Percentiles rank a stretch among this genome's conserved stretches.
These are phyloP conservation scores for Schizotus pectinicornis DNA, from an alignment of 2,888 invertebrate genomes.

Conservation along the genomic window DNA sequence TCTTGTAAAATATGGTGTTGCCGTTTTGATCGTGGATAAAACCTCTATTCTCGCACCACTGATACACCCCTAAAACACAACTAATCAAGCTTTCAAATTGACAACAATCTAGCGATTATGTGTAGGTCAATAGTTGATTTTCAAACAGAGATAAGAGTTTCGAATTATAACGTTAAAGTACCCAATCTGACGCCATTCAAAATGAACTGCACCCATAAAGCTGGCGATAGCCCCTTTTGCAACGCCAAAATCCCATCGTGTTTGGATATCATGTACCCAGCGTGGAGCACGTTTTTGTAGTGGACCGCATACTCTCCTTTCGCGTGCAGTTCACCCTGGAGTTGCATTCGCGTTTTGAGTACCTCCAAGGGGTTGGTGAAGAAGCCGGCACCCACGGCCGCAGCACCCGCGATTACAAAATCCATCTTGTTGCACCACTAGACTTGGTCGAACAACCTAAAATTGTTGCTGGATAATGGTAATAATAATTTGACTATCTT, in stretches of 20 bases:
- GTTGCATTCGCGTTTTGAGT: constrained; percentile 87
- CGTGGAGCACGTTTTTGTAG: constrained; percentile 82
- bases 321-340: constrained; percentile 67
- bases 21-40: constrained; percentile 61
- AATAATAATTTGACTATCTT: too few species aligned
- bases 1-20: constrained; percentile 58
- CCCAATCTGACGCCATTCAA: constrained; percentile 66
- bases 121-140: too few species aligned
- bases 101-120: background rate
- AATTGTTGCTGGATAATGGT: too few species aligned
- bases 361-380: constrained; percentile 92
- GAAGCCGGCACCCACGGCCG: constrained; percentile 70
- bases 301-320: constrained; percentile 67
- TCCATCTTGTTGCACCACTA: constrained; percentile 50
- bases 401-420: constrained; percentile 61
- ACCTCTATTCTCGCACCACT: constrained; percentile 44
- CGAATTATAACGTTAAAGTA: constrained; percentile 25
- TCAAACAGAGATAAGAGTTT: too few species aligned
- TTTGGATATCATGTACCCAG: constrained; percentile 57
- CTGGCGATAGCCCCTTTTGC: constrained; percentile 82
- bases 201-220: constrained; percentile 79
- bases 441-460: too few species aligned
- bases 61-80: constrained; percentile 46
- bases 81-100: background rate
- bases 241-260: constrained; percentile 78